Evolutionary conservation across 1,140 invertebrate species (phyloP).

Genomic region (Plectrocnemia conspersa): DNA sequence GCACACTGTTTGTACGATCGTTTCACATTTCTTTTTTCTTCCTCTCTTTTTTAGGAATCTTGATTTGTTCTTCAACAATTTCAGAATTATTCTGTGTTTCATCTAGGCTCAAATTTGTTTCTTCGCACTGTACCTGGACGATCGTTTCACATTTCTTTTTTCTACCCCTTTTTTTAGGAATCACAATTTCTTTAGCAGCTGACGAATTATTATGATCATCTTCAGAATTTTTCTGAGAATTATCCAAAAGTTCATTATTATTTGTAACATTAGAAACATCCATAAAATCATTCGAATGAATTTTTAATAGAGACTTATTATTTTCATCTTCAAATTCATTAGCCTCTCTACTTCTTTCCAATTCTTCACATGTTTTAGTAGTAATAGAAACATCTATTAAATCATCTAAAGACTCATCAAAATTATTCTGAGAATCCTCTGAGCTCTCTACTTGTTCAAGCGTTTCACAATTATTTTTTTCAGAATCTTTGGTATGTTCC

Average conservation of each 20-base stretch:
- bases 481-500: too few species aligned
- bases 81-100: too few species aligned
- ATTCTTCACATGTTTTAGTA: too few species aligned
- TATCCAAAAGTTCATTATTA: background rate
- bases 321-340: background rate
- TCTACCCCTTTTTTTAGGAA: constrained; percentile 2
- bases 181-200: background rate
- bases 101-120: too few species aligned
- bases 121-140: too few species aligned
- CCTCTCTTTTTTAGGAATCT: background rate
- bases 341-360: background rate
- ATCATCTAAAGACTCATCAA: too few species aligned
- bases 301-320: background rate
- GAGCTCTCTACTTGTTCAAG: too few species aligned
- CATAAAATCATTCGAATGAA: background rate
- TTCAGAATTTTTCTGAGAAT: background rate
- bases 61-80: background rate
- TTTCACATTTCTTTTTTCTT: background rate
- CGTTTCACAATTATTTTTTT: too few species aligned
- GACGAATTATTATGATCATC: background rate
- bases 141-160: background rate
- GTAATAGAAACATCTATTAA: too few species aligned
- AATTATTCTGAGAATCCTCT: too few species aligned
- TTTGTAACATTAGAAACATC: background rate
- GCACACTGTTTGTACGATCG: background rate